These are phyloP conservation scores for Rotaria sp. DNA, from an alignment of 2,888 invertebrate genomes.

Conservation along the genomic window DNA sequence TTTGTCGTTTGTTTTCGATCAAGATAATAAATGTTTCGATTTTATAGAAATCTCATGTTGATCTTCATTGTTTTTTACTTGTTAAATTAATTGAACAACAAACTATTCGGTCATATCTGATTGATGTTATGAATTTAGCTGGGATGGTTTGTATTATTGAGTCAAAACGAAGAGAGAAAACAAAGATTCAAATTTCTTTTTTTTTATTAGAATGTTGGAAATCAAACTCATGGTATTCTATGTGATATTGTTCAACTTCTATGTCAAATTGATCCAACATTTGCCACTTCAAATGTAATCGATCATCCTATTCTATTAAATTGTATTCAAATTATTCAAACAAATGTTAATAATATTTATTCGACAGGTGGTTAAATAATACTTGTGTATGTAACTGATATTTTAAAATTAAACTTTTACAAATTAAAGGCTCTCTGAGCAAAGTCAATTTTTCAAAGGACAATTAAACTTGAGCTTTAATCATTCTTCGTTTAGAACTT, in stretches of 20 bases:
- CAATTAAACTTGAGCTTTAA: too few relatives aligned
- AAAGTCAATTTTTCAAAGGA: too few relatives aligned
- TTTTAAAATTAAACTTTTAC: too few relatives aligned
- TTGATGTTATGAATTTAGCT: constrained; percentile 11
- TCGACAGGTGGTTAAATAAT: neutral
- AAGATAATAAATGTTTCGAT: too few relatives aligned
- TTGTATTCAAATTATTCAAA: constrained; percentile 8
- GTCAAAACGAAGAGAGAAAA: neutral
- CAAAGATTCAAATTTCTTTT: neutral
- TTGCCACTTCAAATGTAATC: neutral
- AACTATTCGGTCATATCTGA: neutral
- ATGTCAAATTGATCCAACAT: neutral
- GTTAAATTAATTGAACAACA: neutral
- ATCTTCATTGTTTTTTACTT: constrained; percentile 17
- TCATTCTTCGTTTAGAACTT: too few relatives aligned
- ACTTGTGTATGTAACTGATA: neutral
- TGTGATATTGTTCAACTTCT: neutral
- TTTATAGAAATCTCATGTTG: neutral
- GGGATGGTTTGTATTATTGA: neutral
- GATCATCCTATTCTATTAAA: neutral
- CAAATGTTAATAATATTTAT: neutral
- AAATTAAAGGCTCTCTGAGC: too few relatives aligned
- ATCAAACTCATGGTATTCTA: neutral
- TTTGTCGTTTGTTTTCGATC: neutral
- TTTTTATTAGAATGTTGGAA: neutral